A percentile compares a stretch with the other conserved stretches of the same genome.
Conservation (phyloP, 1,140 invertebrate genomes). For the Pissodes strobi region DNA sequence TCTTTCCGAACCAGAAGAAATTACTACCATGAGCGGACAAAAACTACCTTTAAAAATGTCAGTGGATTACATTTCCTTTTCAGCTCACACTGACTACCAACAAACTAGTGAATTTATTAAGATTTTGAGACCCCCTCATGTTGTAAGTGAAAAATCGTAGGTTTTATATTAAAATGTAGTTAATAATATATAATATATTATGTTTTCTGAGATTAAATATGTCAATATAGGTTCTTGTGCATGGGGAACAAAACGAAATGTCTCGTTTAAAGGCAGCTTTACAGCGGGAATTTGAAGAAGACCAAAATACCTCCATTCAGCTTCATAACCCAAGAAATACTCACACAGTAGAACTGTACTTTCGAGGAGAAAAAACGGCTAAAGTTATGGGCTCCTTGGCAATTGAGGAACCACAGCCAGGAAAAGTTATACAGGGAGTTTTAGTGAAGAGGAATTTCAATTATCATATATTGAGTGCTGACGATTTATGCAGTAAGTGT, state of each 20-base stretch:
- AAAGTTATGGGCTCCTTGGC: conserved; percentile 96
- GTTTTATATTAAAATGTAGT: conserved; percentile 31
- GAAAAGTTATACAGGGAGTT: conserved; percentile 85
- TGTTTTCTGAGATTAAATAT: too few species aligned
- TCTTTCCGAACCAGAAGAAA: conserved; percentile 97
- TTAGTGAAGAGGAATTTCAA: conserved; percentile 98
- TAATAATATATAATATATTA: too few species aligned
- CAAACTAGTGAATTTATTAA: conserved; percentile 98
- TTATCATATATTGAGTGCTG: conserved; percentile 91
- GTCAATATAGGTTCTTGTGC: conserved; percentile 79
- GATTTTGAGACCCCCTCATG: conserved; percentile 91
- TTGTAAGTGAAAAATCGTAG: conserved; percentile 66
- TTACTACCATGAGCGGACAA: conserved; percentile 92
- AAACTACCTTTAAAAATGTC: conserved; percentile 96
- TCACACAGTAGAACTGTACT: conserved; percentile 89
- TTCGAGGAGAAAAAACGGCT: conserved; percentile 96
- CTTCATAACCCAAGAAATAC: conserved; percentile 97
- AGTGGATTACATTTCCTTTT: conserved; percentile 99
- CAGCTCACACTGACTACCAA: conserved; percentile 98
- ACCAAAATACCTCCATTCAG: conserved; percentile 82
- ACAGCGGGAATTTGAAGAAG: conserved; percentile 92
- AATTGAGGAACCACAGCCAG: conserved; percentile 77
- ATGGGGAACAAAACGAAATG: conserved; percentile 99
- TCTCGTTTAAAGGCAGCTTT: conserved; percentile 91
- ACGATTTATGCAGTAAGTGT: conserved; percentile 83